Base-by-base conservation (phyloP, 2,113 vertebrate species). In the Oryzias celebensis region DNA sequence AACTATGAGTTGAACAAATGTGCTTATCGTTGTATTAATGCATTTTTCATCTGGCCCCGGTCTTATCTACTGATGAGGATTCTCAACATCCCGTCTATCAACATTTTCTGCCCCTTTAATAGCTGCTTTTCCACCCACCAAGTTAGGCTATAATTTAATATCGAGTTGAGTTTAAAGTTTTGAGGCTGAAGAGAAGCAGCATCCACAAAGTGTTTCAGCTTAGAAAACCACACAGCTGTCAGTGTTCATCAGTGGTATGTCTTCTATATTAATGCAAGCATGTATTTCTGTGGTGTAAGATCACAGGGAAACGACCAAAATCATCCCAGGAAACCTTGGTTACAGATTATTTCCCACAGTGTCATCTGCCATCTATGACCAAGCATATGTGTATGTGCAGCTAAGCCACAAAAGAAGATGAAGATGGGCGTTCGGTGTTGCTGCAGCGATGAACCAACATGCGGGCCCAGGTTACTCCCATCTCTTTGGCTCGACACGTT, bases 121-220 rank as follows among this genome's bases (percentile, higher is more conserved):
- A 36, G 10, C 36, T 36, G 36, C 3, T 10, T 66, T 64, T 69
- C 65, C 65, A 54, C 63, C 62, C 57, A 53, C 69, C 58, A 50
- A 28, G 60, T 23, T 68, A 52, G 72, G 64, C 55, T 68, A 66
- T 79, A 71, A 82, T 73, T 79, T 62, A 51, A 72, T 77, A 79
- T 82, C 83, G 73, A 59, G 73, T 69, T 18, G 66, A 49, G 70
- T 68, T 78, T 63, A 58, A 12, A 60, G 42, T 72, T 82, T 74
- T 78, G 75, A 81, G 76, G 71, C 62, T 68, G 67, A 77, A 53
- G 66, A 56, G 47, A 62, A 73, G 73, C 79, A 56, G 75, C 54
- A 31, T 76, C 80, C 82, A 80, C 86, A 83, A 78, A 76, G 56
- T 70, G 67, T 57, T 68, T 80, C 79, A 68, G 64, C 69, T 74